Evolutionary conservation across 1,140 invertebrate genomes (phyloP), one percentile per base, ranked within the genome.

Genomic region (Cardiocondyla obscurior): DNA sequence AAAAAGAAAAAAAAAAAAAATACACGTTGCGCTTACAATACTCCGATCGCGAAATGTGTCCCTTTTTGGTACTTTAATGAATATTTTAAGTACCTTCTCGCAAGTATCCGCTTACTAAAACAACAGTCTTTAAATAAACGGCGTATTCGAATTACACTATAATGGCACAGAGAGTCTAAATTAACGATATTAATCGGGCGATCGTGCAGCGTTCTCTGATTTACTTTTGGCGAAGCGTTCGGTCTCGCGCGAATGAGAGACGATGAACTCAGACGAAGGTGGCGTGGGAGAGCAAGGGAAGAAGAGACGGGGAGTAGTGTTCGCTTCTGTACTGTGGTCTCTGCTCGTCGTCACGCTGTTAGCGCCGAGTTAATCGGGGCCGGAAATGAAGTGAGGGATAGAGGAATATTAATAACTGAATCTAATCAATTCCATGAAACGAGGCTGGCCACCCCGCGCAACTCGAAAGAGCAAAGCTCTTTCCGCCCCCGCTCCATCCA

Each of bases 371-470:
- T 93, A 93, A 91, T 92, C 91, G 90, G 88, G 92, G 88, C 92
- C 92, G 93, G 93, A 94, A 94, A 94, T 93, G 92, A 93, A 92
- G 88, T 90, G 90, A 93, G 90, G 91, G 90, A 94, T 93, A 93
- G 92, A 93, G 92, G 92, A 94, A 92, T 93, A 94, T 93, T 93
- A 94, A 94, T 93, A 94, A 94, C 92, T 93, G 92, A 93, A 93
- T 93, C 92, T 92, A 94, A 94, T 93, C 92, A 92, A 94, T 93
- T 93, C 92, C 55, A 65, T 91, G 92, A 93, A 93, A 92, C 89
- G 90, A 92, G 91, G 81, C 76, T 89, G 89, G 86, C 89, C 87
- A 91, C 90, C 90, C 91, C 87, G 84, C 85, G 87, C 88, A 64
- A 49, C 85, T 73, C 70, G 74, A 85, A 89, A 87, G 73, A 88